Percentiles rank a stretch among this genome's conserved stretches.
These are phyloP conservation scores for Oryzias sinensis DNA, from an alignment of 2,797 vertebrate genomes.

Conservation along the genomic window DNA sequence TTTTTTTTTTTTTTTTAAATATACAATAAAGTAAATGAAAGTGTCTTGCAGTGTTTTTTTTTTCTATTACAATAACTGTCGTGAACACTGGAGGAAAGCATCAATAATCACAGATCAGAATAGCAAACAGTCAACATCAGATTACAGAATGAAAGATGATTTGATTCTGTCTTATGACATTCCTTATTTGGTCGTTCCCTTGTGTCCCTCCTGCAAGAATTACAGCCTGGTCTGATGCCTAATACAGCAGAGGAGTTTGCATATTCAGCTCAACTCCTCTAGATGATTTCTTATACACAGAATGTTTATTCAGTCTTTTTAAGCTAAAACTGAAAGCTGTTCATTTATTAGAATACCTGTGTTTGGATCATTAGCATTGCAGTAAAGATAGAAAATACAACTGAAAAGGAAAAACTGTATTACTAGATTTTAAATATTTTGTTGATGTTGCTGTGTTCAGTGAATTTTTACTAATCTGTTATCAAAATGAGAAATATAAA, in stretches of 20 bases:
- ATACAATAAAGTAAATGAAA: background rate
- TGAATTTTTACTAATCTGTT: too few relatives aligned
- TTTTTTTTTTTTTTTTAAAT: background rate
- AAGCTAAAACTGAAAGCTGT: too few relatives aligned
- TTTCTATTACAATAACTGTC: conserved; percentile 2
- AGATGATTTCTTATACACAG: conserved; percentile 27
- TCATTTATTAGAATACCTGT: too few relatives aligned
- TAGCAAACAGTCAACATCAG: conserved; percentile 8
- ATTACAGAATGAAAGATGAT: conserved; percentile 7
- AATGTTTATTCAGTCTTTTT: background rate
- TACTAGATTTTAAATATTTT: too few relatives aligned
- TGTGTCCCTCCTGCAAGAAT: conserved; percentile 1
- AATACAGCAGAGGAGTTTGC: conserved; percentile 1
- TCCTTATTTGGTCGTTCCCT: conserved; percentile 8
- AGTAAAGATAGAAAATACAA: too few relatives aligned
- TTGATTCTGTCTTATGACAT: conserved; percentile 15
- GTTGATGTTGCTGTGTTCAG: too few relatives aligned
- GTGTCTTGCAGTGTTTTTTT: background rate
- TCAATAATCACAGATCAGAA: conserved; percentile 16
- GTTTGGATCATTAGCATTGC: too few relatives aligned
- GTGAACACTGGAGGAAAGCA: conserved; percentile 13
- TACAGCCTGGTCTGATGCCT: conserved; percentile 7
- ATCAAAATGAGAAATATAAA: too few relatives aligned
- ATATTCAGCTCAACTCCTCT: conserved; percentile 7
- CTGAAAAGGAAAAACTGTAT: too few relatives aligned